Percentiles rank a stretch among this genome's conserved stretches.
These are phyloP conservation scores for Saguinus midas DNA, from an alignment of 2,113 vertebrate species.

Conservation along the genomic window DNA sequence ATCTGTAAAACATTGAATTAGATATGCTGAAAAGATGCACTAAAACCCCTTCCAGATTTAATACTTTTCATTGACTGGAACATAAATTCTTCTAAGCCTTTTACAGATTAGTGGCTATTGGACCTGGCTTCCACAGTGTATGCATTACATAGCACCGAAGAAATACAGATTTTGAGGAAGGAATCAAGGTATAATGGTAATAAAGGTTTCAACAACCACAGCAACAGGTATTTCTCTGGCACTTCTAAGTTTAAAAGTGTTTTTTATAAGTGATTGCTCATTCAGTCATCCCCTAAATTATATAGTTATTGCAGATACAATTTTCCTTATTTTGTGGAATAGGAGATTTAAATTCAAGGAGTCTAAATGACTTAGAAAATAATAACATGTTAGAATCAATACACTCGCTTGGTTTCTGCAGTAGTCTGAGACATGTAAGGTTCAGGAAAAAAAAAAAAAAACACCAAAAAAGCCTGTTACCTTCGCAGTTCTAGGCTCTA, in stretches of 20 bases:
- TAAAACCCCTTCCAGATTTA: neutral
- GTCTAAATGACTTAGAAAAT: neutral
- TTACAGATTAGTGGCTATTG: neutral
- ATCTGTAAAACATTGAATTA: neutral
- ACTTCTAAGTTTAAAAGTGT: neutral
- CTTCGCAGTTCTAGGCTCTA: neutral
- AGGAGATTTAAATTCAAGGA: neutral
- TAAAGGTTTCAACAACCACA: neutral
- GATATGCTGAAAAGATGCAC: neutral
- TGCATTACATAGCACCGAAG: neutral
- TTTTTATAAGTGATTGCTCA: neutral
- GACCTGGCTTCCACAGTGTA: neutral
- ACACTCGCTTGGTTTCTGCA: neutral
- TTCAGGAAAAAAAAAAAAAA: neutral
- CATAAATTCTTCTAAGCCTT: neutral
- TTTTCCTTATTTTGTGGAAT: neutral
- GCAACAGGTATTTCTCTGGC: neutral
- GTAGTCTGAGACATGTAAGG: neutral
- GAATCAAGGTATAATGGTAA: neutral
- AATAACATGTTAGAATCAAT: neutral
- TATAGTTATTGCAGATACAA: neutral
- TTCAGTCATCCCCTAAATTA: neutral
- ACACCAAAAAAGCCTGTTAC: neutral
- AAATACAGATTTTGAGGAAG: neutral
- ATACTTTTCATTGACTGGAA: neutral